Evolutionary conservation across 2,888 invertebrate genomes (phyloP).

Genomic region (Esperia sulphurella): DNA sequence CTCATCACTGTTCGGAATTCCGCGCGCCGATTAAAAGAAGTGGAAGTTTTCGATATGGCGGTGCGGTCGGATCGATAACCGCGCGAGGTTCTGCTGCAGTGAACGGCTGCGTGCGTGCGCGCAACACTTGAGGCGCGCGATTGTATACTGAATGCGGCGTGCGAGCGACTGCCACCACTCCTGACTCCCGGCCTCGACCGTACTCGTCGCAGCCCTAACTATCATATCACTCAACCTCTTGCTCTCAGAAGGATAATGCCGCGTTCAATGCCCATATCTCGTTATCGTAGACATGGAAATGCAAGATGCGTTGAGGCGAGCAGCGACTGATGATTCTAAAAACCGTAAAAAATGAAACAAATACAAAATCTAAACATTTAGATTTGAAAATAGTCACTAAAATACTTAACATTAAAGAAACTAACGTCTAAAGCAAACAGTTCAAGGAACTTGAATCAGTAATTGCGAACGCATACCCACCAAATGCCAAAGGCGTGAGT

Average conservation of each 20-base stretch:
- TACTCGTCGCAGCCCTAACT: slow-evolving; percentile 54
- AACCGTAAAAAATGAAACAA: neutral
- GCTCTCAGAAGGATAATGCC: slow-evolving; percentile 63
- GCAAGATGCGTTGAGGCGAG: slow-evolving; percentile 3
- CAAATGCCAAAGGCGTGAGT: slow-evolving; percentile 34
- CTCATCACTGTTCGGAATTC: slow-evolving; percentile 48
- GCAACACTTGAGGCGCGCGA: slow-evolving; percentile 70
- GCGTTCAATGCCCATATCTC: slow-evolving; percentile 56
- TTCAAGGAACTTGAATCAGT: slow-evolving; percentile 5
- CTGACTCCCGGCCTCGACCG: slow-evolving; percentile 68
- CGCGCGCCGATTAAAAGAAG: slow-evolving; percentile 35
- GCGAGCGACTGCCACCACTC: slow-evolving; percentile 62
- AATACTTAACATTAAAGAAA: no score
- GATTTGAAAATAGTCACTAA: neutral
- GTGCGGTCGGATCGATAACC: slow-evolving; percentile 36
- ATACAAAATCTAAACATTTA: neutral
- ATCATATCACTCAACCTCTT: slow-evolving; percentile 65
- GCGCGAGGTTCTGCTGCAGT: slow-evolving; percentile 44
- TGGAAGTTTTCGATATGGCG: slow-evolving; percentile 57
- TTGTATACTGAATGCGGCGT: slow-evolving; percentile 64
- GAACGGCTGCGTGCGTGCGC: slow-evolving; percentile 66
- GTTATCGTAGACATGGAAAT: slow-evolving; percentile 38
- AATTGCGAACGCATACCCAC: slow-evolving; percentile 2
- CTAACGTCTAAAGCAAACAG: neutral
- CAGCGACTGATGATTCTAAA: neutral